These are phyloP conservation scores for Cherax destructor DNA, from an alignment of 1,140 invertebrate genomes.

Conservation along the genomic window DNA sequence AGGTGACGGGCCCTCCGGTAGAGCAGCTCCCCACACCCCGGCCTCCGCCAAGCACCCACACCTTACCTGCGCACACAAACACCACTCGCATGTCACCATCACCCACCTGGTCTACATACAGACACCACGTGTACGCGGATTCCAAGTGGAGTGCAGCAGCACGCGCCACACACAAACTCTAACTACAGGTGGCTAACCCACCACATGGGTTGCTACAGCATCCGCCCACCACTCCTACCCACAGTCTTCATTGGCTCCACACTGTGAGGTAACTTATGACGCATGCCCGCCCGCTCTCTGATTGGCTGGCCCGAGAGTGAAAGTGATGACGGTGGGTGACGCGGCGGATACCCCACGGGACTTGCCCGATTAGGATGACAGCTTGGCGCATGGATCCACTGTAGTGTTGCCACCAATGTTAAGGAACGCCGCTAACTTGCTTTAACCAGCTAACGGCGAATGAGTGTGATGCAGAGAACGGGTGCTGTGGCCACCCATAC, in stretches of 20 bases:
- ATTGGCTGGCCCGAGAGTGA: background rate
- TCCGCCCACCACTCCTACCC: conserved; percentile 27
- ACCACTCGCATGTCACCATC: background rate
- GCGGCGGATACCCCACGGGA: conserved; percentile 23
- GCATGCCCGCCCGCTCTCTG: conserved; percentile 3
- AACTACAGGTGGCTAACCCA: conserved; percentile 44
- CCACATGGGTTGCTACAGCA: conserved; percentile 34
- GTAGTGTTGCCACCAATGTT: background rate
- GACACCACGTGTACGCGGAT: background rate
- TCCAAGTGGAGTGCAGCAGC: background rate
- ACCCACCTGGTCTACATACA: conserved; percentile 27
- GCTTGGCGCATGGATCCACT: conserved; percentile 15
- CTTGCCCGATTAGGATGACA: conserved; percentile 36
- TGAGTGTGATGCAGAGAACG: background rate
- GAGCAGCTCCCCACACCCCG: background rate
- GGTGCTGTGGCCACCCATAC: background rate
- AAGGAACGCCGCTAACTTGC: background rate
- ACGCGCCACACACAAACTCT: conserved; percentile 31
- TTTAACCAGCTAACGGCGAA: background rate
- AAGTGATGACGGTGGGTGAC: conserved; percentile 16
- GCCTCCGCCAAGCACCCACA: background rate
- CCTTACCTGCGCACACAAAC: background rate
- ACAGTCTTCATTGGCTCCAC: background rate
- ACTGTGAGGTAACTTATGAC: conserved; percentile 42
- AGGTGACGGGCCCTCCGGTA: background rate